phyloP scores from a whole-genome alignment of 2,113 vertebrate species.

The Dicerorhinus sumatrensis region DNA sequence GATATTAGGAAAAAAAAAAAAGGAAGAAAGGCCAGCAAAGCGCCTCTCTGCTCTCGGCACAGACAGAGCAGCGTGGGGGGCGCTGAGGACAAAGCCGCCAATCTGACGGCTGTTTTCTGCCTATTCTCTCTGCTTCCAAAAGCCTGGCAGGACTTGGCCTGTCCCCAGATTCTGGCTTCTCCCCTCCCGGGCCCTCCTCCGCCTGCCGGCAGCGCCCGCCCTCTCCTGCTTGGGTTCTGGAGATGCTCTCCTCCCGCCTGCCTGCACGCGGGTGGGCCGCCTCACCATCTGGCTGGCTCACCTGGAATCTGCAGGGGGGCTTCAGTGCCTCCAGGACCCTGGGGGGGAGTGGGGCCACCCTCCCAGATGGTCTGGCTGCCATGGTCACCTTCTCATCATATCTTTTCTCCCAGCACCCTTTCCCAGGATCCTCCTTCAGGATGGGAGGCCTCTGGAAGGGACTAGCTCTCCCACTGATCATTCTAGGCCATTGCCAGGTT shows the following conservation, averaged over 20 bases:
- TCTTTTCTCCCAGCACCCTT: not conserved
- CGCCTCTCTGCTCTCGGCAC: constrained; percentile 35
- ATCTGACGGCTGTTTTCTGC: constrained; percentile 61
- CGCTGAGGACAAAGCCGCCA: constrained; percentile 66
- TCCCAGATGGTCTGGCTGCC: not conserved
- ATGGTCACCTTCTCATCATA: not conserved
- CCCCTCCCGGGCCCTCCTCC: constrained; percentile 56
- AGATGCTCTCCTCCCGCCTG: not conserved
- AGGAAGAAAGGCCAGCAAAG: constrained; percentile 62
- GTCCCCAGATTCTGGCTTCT: constrained; percentile 66
- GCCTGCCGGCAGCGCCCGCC: constrained; percentile 38
- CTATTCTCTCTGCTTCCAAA: constrained; percentile 74
- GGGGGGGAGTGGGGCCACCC: not conserved
- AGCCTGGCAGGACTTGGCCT: constrained; percentile 78
- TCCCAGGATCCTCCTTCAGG: not conserved
- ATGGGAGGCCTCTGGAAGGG: not conserved
- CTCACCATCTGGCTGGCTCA: not conserved
- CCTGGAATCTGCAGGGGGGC: not conserved
- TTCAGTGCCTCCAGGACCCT: not conserved
- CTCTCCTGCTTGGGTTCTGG: not conserved
- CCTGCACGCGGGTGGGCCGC: not conserved
- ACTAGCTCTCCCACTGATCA: not conserved
- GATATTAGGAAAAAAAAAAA: not conserved
- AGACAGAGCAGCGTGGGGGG: constrained; percentile 62
- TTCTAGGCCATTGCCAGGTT: constrained; percentile 23